A percentile compares a stretch with the other conserved stretches of the same genome.
phyloP scores from a whole-genome alignment of 2,888 invertebrate genomes.

The Monopis laevigella region DNA sequence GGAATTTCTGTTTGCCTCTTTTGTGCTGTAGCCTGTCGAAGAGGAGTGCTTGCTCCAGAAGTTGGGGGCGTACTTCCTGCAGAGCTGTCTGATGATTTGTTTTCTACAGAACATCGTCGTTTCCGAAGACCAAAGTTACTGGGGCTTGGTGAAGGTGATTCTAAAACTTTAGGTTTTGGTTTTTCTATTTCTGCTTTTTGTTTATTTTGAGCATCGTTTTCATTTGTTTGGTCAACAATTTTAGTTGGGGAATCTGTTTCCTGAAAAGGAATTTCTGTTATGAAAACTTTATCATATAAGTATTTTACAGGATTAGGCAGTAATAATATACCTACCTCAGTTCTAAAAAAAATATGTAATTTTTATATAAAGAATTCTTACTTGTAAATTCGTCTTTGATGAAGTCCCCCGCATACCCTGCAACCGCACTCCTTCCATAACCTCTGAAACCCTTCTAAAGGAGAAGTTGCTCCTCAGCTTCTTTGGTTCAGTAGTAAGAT shows the following conservation, averaged over 20 bases:
- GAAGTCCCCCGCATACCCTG: slow-evolving; percentile 49
- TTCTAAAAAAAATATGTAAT: not conserved
- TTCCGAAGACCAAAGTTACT: slow-evolving; percentile 67
- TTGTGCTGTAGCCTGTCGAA: slow-evolving; percentile 35
- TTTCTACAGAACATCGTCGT: slow-evolving; percentile 68
- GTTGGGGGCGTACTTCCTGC: slow-evolving; percentile 69
- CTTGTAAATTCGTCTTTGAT: slow-evolving; percentile 41
- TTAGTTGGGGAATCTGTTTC: slow-evolving; percentile 51
- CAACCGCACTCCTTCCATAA: slow-evolving; percentile 58
- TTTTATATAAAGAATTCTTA: slow-evolving; percentile 18
- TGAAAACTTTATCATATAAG: not conserved
- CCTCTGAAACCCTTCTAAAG: slow-evolving; percentile 58
- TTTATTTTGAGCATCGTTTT: too few species aligned
- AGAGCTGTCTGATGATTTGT: slow-evolving; percentile 68
- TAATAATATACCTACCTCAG: not conserved
- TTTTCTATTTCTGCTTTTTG: slow-evolving; percentile 46
- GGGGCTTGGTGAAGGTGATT: slow-evolving; percentile 30
- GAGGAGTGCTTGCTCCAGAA: slow-evolving; percentile 67
- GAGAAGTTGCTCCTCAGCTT: slow-evolving; percentile 51
- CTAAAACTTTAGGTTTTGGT: slow-evolving; percentile 22
- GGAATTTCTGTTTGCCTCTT: slow-evolving; percentile 52
- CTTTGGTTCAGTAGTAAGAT: slow-evolving; percentile 26
- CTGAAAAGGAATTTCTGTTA: slow-evolving; percentile 24
- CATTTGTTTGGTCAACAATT: slow-evolving; percentile 36
- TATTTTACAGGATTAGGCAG: not conserved